Conservation (phyloP, 2,113 vertebrate species). For the Oryzias javanicus region DNA sequence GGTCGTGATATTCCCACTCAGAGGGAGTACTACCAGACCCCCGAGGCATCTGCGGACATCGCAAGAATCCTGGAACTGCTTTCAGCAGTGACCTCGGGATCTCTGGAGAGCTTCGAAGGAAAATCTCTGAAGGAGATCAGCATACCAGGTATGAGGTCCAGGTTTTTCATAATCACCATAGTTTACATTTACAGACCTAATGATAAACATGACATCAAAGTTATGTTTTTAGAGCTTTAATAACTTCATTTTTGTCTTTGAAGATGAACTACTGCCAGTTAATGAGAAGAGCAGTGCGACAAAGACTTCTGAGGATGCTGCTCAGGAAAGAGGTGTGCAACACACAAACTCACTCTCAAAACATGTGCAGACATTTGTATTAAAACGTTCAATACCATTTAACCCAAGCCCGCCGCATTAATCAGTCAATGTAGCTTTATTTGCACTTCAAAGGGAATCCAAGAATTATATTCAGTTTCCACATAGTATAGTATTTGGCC, state of each 20-base stretch:
- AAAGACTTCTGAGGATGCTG: background rate
- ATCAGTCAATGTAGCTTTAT: no score
- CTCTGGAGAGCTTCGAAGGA: conserved; percentile 34
- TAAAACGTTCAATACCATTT: no score
- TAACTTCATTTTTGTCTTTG: background rate
- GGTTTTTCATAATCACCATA: no score
- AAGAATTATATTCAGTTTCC: no score
- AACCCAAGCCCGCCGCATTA: no score
- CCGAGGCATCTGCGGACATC: conserved; percentile 46
- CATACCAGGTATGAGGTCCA: conserved; percentile 35
- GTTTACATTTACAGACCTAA: no score
- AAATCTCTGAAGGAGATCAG: conserved; percentile 61
- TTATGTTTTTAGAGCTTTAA: background rate
- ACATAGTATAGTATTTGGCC: no score
- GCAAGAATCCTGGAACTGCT: conserved; percentile 55
- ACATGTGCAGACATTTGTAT: no score
- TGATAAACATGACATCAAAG: no score
- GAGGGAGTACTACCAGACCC: conserved; percentile 37
- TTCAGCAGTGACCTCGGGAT: conserved; percentile 38
- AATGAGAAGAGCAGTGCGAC: background rate
- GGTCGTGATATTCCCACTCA: conserved; percentile 42
- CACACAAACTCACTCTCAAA: background rate
- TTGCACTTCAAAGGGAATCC: no score
- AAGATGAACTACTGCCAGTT: conserved; percentile 25
- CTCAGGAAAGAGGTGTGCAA: conserved; percentile 9